Evolutionary conservation across 1,140 invertebrate species (phyloP), one percentile per base, ranked within the genome.

Genomic region (Drosophila nikananu): DNA sequence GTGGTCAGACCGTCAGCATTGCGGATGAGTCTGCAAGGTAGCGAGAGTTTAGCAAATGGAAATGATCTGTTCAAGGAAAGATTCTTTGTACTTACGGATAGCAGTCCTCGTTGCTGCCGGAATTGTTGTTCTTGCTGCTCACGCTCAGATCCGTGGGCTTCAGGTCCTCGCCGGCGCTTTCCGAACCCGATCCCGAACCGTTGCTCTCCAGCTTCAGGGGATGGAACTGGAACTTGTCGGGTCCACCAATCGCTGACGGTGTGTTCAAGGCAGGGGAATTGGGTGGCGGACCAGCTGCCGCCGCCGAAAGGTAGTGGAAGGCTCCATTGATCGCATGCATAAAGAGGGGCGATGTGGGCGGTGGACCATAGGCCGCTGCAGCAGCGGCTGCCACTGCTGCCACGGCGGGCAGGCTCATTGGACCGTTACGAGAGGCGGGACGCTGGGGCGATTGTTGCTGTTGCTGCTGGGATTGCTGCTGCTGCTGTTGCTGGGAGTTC

Each of bases 91-190:
- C 92, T 93, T 91, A 93, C 92, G 92, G 92, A 86, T 93, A 93
- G 59, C 92, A 93, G 51, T 93, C 92, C 64, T 91, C 84, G 58
- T 68, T 87, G 64, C 64, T 83, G 68, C 58, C 17, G 5, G 71
- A 44, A 23, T 32, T 32, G 2, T 60, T 73, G 46, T 62, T 90
- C 35, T 73, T 77, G 55, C 83, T 79, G 75, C 72, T 92, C 23
- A 94, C 94, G 72, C 94, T 94, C 64, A 94, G 80, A 86, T 94
- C 94, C 27, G 94, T 94, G 17, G 94, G 94, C 82, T 94, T 94
- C 27, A 94, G 93, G 44, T 94, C 94, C 63, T 93, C 93, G 17
- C 71, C 68, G 15, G 81, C 74, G 48, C 81, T 82, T 37, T 90
- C 83, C 48, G 67, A 86, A 35, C 73, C 80, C 15, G 66, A 72